phyloP scores from a whole-genome alignment of 2,888 invertebrate genomes.

The Thymelicus acteon region DNA sequence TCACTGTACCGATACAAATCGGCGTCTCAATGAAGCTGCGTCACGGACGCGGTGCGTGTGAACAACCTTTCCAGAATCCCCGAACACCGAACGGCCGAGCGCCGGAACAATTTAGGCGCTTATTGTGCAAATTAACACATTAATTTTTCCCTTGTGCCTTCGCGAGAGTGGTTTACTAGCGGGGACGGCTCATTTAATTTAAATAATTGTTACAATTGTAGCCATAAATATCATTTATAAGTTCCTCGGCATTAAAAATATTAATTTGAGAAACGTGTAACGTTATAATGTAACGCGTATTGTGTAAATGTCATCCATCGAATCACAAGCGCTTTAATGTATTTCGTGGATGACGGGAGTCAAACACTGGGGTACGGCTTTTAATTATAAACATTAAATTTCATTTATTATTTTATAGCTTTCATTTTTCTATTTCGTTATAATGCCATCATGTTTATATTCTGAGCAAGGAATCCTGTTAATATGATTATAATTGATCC shows the following conservation, averaged over 20 bases:
- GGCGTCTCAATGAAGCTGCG: no score
- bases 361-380: no score
- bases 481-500: no score
- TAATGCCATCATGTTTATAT: no score
- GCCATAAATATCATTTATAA: slow-evolving; percentile 19
- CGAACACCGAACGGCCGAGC: neutral
- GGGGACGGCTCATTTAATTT: slow-evolving; percentile 26
- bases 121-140: slow-evolving; percentile 44
- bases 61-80: neutral
- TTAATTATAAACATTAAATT: no score
- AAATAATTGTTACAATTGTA: slow-evolving; percentile 25
- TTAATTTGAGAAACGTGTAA: neutral
- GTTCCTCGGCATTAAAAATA: neutral
- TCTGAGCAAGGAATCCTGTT: no score
- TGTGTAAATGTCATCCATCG: neutral
- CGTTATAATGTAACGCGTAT: neutral
- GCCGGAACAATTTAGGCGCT: slow-evolving; percentile 39
- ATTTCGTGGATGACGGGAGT: no score
- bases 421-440: no score
- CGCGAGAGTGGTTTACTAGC: neutral
- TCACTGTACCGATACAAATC: no score
- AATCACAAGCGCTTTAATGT: neutral
- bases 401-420: no score
- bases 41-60: no score
- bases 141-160: slow-evolving; percentile 26